phyloP scores from a whole-genome alignment of 2,797 vertebrate species.

The Sciaenops ocellatus region DNA sequence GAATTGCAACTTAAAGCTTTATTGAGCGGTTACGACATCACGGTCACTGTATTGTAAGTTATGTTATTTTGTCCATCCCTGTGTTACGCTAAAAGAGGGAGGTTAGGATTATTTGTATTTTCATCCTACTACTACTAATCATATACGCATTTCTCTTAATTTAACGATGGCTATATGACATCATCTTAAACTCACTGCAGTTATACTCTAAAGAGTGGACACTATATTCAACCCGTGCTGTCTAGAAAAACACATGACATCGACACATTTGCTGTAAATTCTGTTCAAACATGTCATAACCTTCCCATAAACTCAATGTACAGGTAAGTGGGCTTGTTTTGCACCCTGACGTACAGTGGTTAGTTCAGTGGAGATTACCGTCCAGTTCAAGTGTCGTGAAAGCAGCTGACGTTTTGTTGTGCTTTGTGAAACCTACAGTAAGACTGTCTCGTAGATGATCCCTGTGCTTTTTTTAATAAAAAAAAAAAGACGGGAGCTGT shows the following conservation, averaged over 20 bases:
- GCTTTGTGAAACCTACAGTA: constrained; percentile 53
- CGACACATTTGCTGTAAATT: constrained; percentile 32
- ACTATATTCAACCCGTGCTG: constrained; percentile 14
- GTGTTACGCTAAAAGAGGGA: constrained; percentile 7
- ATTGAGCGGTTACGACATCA: neutral
- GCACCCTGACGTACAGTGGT: constrained; percentile 43
- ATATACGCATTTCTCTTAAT: constrained; percentile 22
- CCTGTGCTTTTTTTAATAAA: neutral
- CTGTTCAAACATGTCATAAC: constrained; percentile 5
- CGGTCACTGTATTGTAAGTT: neutral
- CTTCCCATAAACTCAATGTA: constrained; percentile 33
- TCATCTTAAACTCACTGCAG: constrained; percentile 10
- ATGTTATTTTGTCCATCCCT: constrained; percentile 31
- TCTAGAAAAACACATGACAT: constrained; percentile 24
- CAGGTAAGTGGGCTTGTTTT: constrained; percentile 45
- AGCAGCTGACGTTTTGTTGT: constrained; percentile 49
- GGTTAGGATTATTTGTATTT: constrained; percentile 20
- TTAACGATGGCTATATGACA: neutral
- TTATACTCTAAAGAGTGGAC: constrained; percentile 28
- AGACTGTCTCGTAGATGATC: constrained; percentile 29
- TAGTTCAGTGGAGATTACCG: constrained; percentile 48
- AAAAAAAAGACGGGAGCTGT: constrained; percentile 17
- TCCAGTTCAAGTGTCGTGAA: constrained; percentile 60
- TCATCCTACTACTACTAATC: constrained; percentile 18
- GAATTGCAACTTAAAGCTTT: neutral